Evolutionary conservation across 2,888 invertebrate genomes (phyloP).

Genomic region (Nematopogon swammerdamellus): DNA sequence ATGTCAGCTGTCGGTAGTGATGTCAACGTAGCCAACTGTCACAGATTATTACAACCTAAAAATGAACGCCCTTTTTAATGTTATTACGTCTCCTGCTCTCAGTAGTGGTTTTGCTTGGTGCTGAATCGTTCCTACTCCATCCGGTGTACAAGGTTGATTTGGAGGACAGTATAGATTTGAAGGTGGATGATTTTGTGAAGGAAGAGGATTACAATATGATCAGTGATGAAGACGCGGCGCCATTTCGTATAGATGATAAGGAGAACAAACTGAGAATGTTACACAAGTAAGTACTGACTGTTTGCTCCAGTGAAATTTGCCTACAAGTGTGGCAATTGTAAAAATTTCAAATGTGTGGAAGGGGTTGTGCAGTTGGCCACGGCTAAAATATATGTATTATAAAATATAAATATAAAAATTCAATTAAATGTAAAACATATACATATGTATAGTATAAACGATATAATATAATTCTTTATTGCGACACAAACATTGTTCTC

Average conservation of each 20-base stretch:
- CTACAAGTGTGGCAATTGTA: too few species aligned
- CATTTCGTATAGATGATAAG: constrained; percentile 12
- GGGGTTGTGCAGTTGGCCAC: too few species aligned
- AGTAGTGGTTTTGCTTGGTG: constrained; percentile 3
- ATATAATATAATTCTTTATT: too few species aligned
- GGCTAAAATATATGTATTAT: too few species aligned
- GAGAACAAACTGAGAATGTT: constrained; percentile 14
- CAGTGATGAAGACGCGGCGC: constrained; percentile 11
- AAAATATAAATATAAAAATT: too few species aligned
- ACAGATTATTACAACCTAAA: not conserved
- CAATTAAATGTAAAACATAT: too few species aligned
- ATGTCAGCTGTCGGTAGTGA: too few species aligned
- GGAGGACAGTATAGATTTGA: constrained; percentile 20
- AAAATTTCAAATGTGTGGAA: too few species aligned
- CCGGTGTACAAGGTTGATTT: constrained; percentile 15
- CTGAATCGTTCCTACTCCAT: constrained; percentile 13
- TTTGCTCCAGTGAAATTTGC: not conserved
- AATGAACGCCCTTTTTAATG: not conserved
- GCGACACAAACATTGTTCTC: too few species aligned
- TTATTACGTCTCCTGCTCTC: not conserved
- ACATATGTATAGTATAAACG: too few species aligned
- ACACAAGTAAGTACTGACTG: constrained; percentile 15
- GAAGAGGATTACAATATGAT: constrained; percentile 25
- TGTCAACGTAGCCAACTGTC: too few species aligned
- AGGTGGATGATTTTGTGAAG: constrained; percentile 19